Conservation (phyloP, 2,888 invertebrate species). For the Lordiphosa andalusiaca region DNA sequence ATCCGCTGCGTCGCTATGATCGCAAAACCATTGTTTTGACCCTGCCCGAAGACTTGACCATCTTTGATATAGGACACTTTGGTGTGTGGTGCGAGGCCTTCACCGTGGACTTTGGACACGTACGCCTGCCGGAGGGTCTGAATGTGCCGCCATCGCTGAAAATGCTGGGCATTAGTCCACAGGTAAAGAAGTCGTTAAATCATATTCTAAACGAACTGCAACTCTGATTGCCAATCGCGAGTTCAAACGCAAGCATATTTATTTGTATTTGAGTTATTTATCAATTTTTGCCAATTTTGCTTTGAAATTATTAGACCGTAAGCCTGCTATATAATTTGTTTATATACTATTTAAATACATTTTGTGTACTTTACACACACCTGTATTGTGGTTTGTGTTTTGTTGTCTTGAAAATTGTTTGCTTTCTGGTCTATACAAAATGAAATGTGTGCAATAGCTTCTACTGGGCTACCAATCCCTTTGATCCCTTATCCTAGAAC, state of each 20-base stretch:
- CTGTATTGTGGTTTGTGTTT: slow-evolving; percentile 58
- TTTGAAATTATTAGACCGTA: slow-evolving; percentile 55
- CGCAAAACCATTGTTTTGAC: slow-evolving; percentile 94
- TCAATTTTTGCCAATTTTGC: slow-evolving; percentile 29
- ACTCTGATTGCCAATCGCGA: slow-evolving; percentile 41
- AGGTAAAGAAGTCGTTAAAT: slow-evolving; percentile 85
- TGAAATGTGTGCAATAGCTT: slow-evolving; percentile 61
- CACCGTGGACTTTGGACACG: slow-evolving; percentile 95
- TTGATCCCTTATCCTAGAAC: slow-evolving; percentile 16
- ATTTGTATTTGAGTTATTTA: slow-evolving; percentile 35
- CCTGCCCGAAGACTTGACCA: slow-evolving; percentile 92
- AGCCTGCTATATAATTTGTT: slow-evolving; percentile 43
- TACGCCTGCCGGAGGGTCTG: slow-evolving; percentile 86
- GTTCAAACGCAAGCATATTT: slow-evolving; percentile 16
- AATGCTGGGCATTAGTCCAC: slow-evolving; percentile 96
- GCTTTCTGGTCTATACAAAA: slow-evolving; percentile 63
- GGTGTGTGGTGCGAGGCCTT: slow-evolving; percentile 96
- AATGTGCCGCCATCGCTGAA: slow-evolving; percentile 95
- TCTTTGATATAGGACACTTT: slow-evolving; percentile 95
- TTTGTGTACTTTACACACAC: slow-evolving; percentile 25
- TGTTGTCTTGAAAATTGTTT: slow-evolving; percentile 56
- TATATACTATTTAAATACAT: slow-evolving; percentile 20
- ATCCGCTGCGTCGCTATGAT: slow-evolving; percentile 89
- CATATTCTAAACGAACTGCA: slow-evolving; percentile 75
- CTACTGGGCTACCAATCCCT: slow-evolving; percentile 34